Percentiles rank a stretch among this genome's conserved stretches.
Conservation (phyloP, 2,888 invertebrate species). For the Miltochrista miniata region DNA sequence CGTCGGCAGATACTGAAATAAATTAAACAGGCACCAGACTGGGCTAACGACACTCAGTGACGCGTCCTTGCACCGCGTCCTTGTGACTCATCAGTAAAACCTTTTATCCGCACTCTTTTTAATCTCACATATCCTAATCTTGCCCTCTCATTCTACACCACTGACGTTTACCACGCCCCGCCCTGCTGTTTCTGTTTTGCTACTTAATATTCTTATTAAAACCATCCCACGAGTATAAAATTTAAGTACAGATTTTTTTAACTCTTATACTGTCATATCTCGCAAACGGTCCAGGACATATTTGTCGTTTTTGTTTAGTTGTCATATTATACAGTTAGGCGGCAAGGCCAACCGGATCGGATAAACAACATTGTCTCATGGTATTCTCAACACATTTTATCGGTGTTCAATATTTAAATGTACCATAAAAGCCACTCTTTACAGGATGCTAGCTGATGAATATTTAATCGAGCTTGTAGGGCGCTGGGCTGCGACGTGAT, state of each 20-base stretch:
- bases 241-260: conserved; percentile 64
- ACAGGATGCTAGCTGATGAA: conserved; percentile 69
- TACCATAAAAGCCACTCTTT: conserved; percentile 62
- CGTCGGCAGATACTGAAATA: not conserved
- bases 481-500: conserved; percentile 40
- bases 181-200: conserved; percentile 40
- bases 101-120: conserved; percentile 45
- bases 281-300: conserved; percentile 30
- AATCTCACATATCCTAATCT: conserved; percentile 32
- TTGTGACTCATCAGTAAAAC: conserved; percentile 55
- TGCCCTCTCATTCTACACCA: conserved; percentile 44
- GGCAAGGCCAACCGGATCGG: conserved; percentile 54
- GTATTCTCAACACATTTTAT: conserved; percentile 62
- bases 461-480: conserved; percentile 64
- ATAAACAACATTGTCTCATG: conserved; percentile 66
- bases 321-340: conserved; percentile 49
- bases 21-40: conserved; percentile 19
- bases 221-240: conserved; percentile 57
- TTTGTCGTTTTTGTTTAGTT: conserved; percentile 42
- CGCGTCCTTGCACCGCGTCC: conserved; percentile 76
- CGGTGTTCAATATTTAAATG: conserved; percentile 58
- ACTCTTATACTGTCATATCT: conserved; percentile 47
- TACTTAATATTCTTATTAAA: conserved; percentile 72
- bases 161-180: conserved; percentile 52
- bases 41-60: conserved; percentile 53